Base-by-base conservation (phyloP, 2,888 invertebrate genomes). In the Ormyrus rosae region DNA sequence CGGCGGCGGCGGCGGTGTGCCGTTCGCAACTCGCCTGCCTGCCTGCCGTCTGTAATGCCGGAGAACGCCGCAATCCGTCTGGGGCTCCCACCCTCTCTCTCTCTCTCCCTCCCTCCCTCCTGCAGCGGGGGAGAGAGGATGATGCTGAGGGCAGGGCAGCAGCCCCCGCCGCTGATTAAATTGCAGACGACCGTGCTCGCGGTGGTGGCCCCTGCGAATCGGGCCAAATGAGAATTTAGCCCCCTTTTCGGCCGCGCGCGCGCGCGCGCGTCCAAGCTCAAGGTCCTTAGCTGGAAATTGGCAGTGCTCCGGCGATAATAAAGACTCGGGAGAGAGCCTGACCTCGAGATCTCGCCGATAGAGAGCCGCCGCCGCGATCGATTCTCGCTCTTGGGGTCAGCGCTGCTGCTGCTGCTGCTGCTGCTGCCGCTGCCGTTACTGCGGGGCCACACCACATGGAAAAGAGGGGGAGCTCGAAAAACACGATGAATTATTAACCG, bases 11-110 rank as follows among this genome's bases (percentile, higher is more conserved):
- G 53, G 56, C n/a, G 45, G 13, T 34, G 45, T 0, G 34, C 1
- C 19, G 13, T 34, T 56, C 56, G 9, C 56, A 19, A 19, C 19
- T 19, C 19, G 19, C 19, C 56, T 56, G 34, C 19, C 68, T 55
- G 34, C 34, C 34, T 19, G 53, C 53, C 19, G 10, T 67, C 13
- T 68, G 55, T 69, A 69, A 69, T 45, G 68, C 53, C 53, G 46
- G 48, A 48, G 70, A 34, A 60, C 46, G 51, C 51, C 71, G 19
- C 19, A 19, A 19, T 19, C 71, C 58, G 51, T 19, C 19, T 19
- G 8, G 51, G 11, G 6, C 60, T 19, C 13, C n/a, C 56, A 11
- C 56, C n/a, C n/a, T 56, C 56, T 56, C 56, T 2, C 60, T 13
- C 60, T 1, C 51, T 51, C 51, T 9, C 69, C 19, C 65, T 51